Evolutionary conservation across 2,113 vertebrate species (phyloP), one percentile per base, ranked within the genome.

Genomic region (Pycnonotus jocosus): DNA sequence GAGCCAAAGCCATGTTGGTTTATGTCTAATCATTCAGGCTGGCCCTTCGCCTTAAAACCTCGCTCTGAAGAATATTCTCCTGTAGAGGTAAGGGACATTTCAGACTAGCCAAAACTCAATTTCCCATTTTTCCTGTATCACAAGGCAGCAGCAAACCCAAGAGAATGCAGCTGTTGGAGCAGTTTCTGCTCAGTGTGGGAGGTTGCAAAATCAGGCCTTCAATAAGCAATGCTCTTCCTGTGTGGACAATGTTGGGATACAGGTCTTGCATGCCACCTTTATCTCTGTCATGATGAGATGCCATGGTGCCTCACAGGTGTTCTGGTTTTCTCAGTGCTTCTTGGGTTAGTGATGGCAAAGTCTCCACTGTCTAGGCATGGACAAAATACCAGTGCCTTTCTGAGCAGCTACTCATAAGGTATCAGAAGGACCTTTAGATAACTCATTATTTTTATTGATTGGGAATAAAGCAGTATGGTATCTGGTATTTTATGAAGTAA

Each of bases 361-460:
- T 20, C 33, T 79, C n/a, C 45, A 68, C 35, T 15, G 13, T 27
- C 45, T 81, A 69, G 47, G 25, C n/a, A 44, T 5, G 2, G 15
- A 42, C 47, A 53, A 57, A 83, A 87, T 69, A 88, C 64, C 18
- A 23, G 12, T 25, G 47, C 20, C 50, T 94, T 90, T 86, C 81
- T 62, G 47, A 71, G 82, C 37, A 83, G 57, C 56, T 84, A 17
- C 61, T 86, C 51, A 2, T 31, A 38, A 73, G 57, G 20, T 79
- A 62, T 77, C 71, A 88, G 78, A 93, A 95, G 70, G 57, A 84
- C 69, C 64, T 77, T 86, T 31, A 7, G 12, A 6, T 60, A 92
- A 73, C 42, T 96, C 56, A 35, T 81, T 93, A 54, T 89, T 94
- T 92, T 93, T 88, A 84, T 80, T 68, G 65, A 80, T 19, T 93